Evolutionary conservation across 2,888 invertebrate species (phyloP), one percentile per base, ranked within the genome.

Genomic region (Meta bourneti): DNA sequence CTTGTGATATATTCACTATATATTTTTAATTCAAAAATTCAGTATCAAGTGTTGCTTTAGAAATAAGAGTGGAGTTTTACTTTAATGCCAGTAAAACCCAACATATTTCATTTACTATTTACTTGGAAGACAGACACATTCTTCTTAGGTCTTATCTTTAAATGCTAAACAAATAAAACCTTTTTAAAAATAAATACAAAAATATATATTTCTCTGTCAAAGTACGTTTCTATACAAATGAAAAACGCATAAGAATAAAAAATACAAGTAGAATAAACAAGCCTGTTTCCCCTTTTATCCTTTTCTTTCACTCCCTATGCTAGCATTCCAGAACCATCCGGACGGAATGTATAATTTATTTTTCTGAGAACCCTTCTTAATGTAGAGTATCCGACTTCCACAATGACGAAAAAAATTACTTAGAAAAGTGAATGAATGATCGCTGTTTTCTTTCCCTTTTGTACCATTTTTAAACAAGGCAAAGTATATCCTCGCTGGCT

Each of bases 291-390:
- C 48, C 48, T 77, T 9, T 19, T 48, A n/a, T 54, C 61, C 34
- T 77, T 34, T 54, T n/a, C 77, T 49, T 78, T 48, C 48, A 9
- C 61, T 61, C 61, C 61, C 61, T 61, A 61, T 49, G 61, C 34
- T 20, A 34, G 54, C 74, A 74, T 75, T 72, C 54, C 34, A 84
- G 13, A 75, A 20, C 74, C 84, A 84, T 84, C 84, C 84, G 52
- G 78, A 20, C 69, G 19, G 86, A 86, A 86, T 86, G 86, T 86
- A 86, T 86, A 86, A 86, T 86, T 86, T 86, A 86, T 86, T 77
- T 78, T 78, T 70, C 70, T n/a, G 13, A 86, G 78, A 19, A 74
- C 69, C 8, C 85, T 77, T 75, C 77, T 54, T 11, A 11, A 7
- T 16, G 61, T 34, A 72, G 77, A 51, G 49, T 34, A 74, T 20